Percentiles rank a stretch among this genome's conserved stretches.
Conservation (phyloP, 92 coral and sea anemone genomes). For the Meandrina meandrites region DNA sequence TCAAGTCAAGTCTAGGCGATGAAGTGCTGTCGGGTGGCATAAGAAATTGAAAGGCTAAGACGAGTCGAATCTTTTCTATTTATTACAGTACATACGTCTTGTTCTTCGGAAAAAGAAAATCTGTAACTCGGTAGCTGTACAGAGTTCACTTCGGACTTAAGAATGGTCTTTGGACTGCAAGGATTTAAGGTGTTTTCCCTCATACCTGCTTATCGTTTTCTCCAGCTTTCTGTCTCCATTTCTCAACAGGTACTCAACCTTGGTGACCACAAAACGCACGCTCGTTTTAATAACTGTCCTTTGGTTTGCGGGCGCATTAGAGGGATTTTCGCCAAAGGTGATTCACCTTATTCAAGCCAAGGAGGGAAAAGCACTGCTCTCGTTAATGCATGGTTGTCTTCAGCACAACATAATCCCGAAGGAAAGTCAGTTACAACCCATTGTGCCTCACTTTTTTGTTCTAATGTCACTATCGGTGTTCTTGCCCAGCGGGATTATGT, state of each 20-base stretch:
- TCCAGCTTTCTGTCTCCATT: too few species aligned
- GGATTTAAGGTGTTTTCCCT: too few species aligned
- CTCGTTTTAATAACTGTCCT: background rate
- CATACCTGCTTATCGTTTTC: too few species aligned
- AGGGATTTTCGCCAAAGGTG: slow-evolving; percentile 1
- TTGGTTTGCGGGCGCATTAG: slow-evolving; percentile 25
- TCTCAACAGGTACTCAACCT: slow-evolving; percentile 13
- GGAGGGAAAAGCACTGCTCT: background rate
- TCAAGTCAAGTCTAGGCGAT: too few species aligned
- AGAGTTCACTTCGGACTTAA: too few species aligned
- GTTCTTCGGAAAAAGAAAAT: too few species aligned
- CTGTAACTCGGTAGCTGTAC: background rate
- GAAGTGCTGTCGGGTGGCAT: too few species aligned
- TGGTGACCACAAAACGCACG: slow-evolving; percentile 26
- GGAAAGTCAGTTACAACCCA: background rate
- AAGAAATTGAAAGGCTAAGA: too few species aligned
- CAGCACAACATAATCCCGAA: slow-evolving; percentile 9
- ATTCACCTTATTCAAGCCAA: background rate
- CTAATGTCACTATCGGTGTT: slow-evolving; percentile 16
- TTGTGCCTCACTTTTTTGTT: slow-evolving; percentile 21
- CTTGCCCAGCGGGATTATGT: slow-evolving; percentile 39
- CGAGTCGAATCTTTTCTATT: too few species aligned
- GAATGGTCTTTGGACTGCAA: background rate
- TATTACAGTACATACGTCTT: too few species aligned
- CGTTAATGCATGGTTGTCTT: slow-evolving; percentile 29